These are phyloP conservation scores for Heterohyrax brucei DNA, from an alignment of 2,797 vertebrate species.

Conservation along the genomic window DNA sequence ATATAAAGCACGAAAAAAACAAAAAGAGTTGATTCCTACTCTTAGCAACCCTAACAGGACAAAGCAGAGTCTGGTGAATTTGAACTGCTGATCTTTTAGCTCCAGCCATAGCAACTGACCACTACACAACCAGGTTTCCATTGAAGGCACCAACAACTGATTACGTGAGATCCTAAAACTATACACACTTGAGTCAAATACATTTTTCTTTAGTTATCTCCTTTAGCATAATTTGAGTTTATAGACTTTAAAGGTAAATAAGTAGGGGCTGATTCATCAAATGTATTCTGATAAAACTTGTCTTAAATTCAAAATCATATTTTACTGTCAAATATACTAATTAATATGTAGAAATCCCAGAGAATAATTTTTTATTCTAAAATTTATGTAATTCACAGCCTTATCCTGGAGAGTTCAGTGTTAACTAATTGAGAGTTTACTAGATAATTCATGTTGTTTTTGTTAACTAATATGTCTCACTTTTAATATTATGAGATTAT, in stretches of 20 bases:
- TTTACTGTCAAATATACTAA: background rate
- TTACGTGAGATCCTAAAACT: background rate
- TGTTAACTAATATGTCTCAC: background rate
- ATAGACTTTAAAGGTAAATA: background rate
- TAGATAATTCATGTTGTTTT: background rate
- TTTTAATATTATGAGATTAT: background rate
- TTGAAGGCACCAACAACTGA: background rate
- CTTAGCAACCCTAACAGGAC: too few relatives aligned
- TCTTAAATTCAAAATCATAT: background rate
- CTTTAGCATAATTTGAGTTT: background rate
- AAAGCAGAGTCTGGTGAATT: too few relatives aligned
- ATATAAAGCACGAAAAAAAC: background rate
- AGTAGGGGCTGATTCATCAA: background rate
- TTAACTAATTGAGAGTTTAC: background rate
- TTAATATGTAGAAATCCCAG: background rate
- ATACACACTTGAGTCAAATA: conserved; percentile 10
- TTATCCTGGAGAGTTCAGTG: background rate
- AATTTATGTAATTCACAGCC: background rate
- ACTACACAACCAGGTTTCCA: too few relatives aligned
- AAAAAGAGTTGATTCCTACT: too few relatives aligned
- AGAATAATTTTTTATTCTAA: background rate
- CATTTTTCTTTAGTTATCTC: background rate
- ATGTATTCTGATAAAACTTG: background rate
- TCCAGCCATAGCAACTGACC: too few relatives aligned
- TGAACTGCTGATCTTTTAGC: too few relatives aligned